Base-by-base conservation (phyloP, 2,888 invertebrate species). In the Crocallis elinguaria region DNA sequence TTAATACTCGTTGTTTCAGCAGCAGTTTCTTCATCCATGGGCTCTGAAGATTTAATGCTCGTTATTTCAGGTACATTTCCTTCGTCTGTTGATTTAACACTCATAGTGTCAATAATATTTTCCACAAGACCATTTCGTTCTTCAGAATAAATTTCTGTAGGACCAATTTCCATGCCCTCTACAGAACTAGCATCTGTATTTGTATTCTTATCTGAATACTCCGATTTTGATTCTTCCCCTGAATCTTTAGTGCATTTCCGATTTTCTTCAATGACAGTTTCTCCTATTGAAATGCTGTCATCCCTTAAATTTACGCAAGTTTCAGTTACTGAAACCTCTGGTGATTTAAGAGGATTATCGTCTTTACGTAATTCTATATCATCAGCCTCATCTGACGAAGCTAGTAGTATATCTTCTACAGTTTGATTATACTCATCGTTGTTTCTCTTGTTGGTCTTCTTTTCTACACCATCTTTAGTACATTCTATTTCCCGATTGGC, bases 391-490 rank as follows among this genome's bases (percentile, higher is more conserved):
- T 54, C 48, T 2, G 48, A 38, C 9, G 48, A 54, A 38, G 82
- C 84, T 14, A 87, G 66, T 7, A 84, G 63, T 48, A 83, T 75
- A 67, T 85, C 69, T 73, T 83, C 85, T 27, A 76, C 58, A 0
- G 71, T 57, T 41, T 72, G 76, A 52, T 64, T 74, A 54, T 66
- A 68, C 57, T 77, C 73, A 8, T 75, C 64, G 60, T 73, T 75
- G 54, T 72, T 77, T 16, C 62, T 70, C 58, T 58, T 62, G 14
- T 49, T 56, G 38, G 51, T 49, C 48, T 57, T 64, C 30, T 66
- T 66, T 27, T 62, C 44, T 41, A 46, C 42, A 17, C 53, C 62
- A 11, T 33, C 30, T 36, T 48, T 53, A 16, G 69, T 63, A 35
- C 53, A 53, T 39, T 79, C 69, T 14, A 61, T 54, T 59, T 77